A percentile compares a stretch with the other conserved stretches of the same genome.
Conservation (phyloP, 2,113 vertebrate species). For the Leptocoma aspasia region DNA sequence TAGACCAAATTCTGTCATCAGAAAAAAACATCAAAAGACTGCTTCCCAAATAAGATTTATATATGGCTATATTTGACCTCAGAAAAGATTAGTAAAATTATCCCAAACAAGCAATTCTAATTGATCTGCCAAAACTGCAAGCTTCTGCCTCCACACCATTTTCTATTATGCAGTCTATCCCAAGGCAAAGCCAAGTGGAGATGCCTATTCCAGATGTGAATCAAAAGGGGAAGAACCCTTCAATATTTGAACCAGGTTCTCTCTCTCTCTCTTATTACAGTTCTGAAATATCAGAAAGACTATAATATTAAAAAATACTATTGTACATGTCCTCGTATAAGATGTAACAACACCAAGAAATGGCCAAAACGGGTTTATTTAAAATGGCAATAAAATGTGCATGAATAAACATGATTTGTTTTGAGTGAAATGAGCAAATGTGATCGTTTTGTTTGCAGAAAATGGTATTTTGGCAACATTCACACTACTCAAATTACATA, state of each 20-base stretch:
- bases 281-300: not conserved
- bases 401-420: not conserved
- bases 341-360: not conserved
- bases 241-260: not conserved
- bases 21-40: not conserved
- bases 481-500: not conserved
- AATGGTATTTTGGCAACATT: not conserved
- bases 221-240: not conserved
- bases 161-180: not conserved
- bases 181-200: not conserved
- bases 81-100: not conserved
- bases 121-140: not conserved
- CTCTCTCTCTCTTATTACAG: not conserved
- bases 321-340: not conserved
- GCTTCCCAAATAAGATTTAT: not conserved
- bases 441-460: not conserved
- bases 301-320: not conserved
- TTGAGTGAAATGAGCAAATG: not conserved
- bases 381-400: not conserved
- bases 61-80: not conserved
- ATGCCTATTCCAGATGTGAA: not conserved
- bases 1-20: not conserved
- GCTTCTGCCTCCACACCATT: not conserved
- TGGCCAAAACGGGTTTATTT: not conserved
- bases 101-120: not conserved